Percentiles rank a stretch among this genome's conserved stretches.
These are phyloP conservation scores for Gryon sp. DNA, from an alignment of 1,140 invertebrate species.

Conservation along the genomic window DNA sequence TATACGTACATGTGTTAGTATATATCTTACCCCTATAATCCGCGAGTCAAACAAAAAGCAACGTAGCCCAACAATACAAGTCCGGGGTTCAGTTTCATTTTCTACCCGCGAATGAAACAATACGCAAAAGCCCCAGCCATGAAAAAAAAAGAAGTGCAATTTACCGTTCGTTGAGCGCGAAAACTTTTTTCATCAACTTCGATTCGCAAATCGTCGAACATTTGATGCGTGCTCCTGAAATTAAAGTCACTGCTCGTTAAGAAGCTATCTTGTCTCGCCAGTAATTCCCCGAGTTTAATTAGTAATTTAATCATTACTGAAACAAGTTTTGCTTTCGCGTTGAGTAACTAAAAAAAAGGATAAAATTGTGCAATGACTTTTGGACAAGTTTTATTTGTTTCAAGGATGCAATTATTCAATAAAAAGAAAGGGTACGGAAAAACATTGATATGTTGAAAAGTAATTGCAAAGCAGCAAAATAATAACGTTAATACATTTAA, in stretches of 20 bases:
- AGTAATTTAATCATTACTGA: too few relatives aligned
- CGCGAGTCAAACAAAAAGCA: conserved; percentile 38
- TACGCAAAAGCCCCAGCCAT: conserved; percentile 9
- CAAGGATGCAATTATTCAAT: too few relatives aligned
- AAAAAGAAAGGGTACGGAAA: too few relatives aligned
- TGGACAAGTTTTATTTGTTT: too few relatives aligned
- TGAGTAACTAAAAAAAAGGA: too few relatives aligned
- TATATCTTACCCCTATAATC: conserved; percentile 31
- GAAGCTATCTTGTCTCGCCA: too few relatives aligned
- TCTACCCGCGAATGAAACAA: conserved; percentile 16
- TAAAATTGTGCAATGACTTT: too few relatives aligned
- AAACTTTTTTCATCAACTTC: conserved; percentile 48
- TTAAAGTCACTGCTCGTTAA: conserved; percentile 1
- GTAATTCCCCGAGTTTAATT: too few relatives aligned
- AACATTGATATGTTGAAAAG: too few relatives aligned
- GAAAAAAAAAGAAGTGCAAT: conserved; percentile 35
- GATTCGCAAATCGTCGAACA: conserved; percentile 20
- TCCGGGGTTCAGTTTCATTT: conserved; percentile 40
- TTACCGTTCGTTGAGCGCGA: conserved; percentile 33
- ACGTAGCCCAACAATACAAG: conserved; percentile 3
- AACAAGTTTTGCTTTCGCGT: too few relatives aligned
- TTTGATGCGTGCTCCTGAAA: conserved; percentile 3
- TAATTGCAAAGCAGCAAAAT: too few relatives aligned
- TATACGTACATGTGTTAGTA: background rate
- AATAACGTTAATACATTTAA: too few relatives aligned